Conservation (phyloP, 2,113 vertebrate genomes). For the Bufo gargarizans region DNA sequence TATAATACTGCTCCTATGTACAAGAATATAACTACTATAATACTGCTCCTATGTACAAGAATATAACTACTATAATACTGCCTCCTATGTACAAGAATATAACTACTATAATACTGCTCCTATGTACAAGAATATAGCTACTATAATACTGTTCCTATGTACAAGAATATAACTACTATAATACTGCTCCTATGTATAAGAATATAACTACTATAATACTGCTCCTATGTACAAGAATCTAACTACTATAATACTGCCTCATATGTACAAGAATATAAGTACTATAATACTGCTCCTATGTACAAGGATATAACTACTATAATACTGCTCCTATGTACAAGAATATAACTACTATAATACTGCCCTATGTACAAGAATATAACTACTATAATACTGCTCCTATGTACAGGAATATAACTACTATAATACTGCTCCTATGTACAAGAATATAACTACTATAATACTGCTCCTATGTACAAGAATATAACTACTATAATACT, state of each 20-base stretch:
- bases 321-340: background rate
- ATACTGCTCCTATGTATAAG: background rate
- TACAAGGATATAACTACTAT: background rate
- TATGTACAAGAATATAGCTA: background rate
- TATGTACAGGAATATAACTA: too few species aligned
- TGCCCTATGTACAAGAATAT: too few species aligned
- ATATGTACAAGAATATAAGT: too few species aligned
- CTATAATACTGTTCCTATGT: background rate
- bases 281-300: too few species aligned
- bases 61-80: too few species aligned
- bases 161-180: background rate
- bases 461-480: too few species aligned
- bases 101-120: background rate
- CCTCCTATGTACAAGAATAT: background rate
- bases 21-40: slow-evolving; percentile 9
- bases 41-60: background rate
- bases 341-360: background rate
- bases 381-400: too few species aligned
- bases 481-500: too few species aligned
- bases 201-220: slow-evolving; percentile 6
- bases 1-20: background rate
- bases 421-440: too few species aligned
- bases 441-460: too few species aligned
- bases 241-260: background rate
- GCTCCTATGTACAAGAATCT: background rate